phyloP scores from a whole-genome alignment of 2,113 vertebrate genomes.

The Ptilorrhoa leucosticta region DNA sequence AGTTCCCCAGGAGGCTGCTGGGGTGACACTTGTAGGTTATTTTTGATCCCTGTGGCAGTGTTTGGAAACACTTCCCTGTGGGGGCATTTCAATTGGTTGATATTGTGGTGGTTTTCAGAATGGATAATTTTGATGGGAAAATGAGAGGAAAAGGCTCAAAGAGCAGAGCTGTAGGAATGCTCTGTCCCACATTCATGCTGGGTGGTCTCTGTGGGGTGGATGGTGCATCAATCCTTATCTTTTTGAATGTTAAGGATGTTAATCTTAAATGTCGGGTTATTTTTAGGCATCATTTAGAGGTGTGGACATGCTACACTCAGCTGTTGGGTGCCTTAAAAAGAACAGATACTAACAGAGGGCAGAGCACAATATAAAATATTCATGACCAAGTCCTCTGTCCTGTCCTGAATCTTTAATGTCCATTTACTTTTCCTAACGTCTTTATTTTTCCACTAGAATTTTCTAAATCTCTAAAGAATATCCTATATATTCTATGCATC shows the following conservation, averaged over 20 bases:
- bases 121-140: not conserved
- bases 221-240: not conserved
- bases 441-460: constrained; percentile 29
- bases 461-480: not conserved
- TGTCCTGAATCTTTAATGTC: not conserved
- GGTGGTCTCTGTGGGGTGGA: not conserved
- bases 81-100: not conserved
- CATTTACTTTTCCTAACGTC: not conserved
- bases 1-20: not conserved
- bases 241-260: not conserved
- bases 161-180: not conserved
- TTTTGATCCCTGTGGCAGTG: not conserved
- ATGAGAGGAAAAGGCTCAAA: not conserved
- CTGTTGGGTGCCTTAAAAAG: constrained; percentile 4
- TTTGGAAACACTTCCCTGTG: not conserved
- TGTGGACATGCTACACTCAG: not conserved
- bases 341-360: not conserved
- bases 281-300: not conserved
- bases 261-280: not conserved
- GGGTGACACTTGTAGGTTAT: not conserved
- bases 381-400: not conserved
- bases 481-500: not conserved
- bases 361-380: constrained; percentile 1
- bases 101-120: not conserved
- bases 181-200: accelerated